Percentiles rank a stretch among this genome's conserved stretches.
Conservation (phyloP, 2,888 invertebrate genomes). For the Onthophagus sagittarius region DNA sequence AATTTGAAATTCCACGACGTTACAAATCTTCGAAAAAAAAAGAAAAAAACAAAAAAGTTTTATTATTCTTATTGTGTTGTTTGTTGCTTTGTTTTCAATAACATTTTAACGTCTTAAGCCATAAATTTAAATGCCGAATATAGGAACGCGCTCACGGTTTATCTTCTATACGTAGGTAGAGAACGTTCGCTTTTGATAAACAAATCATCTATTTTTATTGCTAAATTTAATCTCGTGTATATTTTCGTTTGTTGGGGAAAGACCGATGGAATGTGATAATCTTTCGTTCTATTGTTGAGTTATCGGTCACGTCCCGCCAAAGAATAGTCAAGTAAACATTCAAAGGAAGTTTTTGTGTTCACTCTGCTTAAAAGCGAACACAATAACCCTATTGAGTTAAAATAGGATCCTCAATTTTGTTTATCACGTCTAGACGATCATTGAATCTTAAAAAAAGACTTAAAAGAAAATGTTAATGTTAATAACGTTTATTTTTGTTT, state of each 20-base stretch:
- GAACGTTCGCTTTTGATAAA: not conserved
- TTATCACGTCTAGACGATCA: not conserved
- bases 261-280: not conserved
- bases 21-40: not conserved
- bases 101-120: no score
- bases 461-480: no score
- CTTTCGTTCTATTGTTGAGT: not conserved
- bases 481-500: slow-evolving; percentile 3
- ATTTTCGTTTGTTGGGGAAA: not conserved
- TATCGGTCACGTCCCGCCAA: not conserved
- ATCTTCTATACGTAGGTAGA: not conserved
- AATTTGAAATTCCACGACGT: not conserved
- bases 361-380: not conserved
- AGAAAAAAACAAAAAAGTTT: no score
- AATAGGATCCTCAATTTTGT: not conserved
- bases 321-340: not conserved
- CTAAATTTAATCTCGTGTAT: not conserved
- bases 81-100: not conserved
- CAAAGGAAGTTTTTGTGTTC: not conserved
- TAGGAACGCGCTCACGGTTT: not conserved
- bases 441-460: no score
- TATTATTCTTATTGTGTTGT: not conserved
- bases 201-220: not conserved
- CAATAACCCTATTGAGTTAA: not conserved
- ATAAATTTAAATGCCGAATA: not conserved